A percentile compares a stretch with the other conserved stretches of the same genome.
Conservation (phyloP, 2,888 invertebrate genomes). For the Nymphalis polychloros region DNA sequence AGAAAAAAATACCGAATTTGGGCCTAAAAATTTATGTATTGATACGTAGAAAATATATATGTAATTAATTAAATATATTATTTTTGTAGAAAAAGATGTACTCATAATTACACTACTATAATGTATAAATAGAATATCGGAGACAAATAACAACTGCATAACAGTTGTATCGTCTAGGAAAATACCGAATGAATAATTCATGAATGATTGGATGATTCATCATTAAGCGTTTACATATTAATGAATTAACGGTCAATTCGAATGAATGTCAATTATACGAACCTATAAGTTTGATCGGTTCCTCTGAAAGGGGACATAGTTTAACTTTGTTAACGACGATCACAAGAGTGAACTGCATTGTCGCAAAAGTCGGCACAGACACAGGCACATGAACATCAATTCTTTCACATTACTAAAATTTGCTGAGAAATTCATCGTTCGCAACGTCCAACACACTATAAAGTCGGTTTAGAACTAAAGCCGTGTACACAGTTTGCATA, state of each 20-base stretch:
- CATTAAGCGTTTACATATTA: slow-evolving; percentile 27
- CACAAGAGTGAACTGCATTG: slow-evolving; percentile 78
- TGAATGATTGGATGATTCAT: slow-evolving; percentile 32
- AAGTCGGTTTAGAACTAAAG: slow-evolving; percentile 70
- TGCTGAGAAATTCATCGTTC: slow-evolving; percentile 69
- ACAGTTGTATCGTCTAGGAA: slow-evolving; percentile 16
- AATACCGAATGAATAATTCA: slow-evolving; percentile 34
- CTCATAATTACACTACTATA: too few relatives aligned
- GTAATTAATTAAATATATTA: too few relatives aligned
- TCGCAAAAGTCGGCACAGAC: slow-evolving; percentile 46
- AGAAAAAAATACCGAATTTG: too few relatives aligned
- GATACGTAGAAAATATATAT: too few relatives aligned
- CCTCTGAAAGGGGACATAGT: slow-evolving; percentile 71
- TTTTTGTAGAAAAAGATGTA: too few relatives aligned
- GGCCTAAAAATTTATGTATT: too few relatives aligned
- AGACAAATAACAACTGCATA: background rate
- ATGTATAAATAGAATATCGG: background rate
- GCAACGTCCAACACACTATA: slow-evolving; percentile 66
- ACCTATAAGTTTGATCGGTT: slow-evolving; percentile 70
- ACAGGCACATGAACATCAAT: slow-evolving; percentile 44
- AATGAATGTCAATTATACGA: slow-evolving; percentile 24
- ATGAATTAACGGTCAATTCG: slow-evolving; percentile 25
- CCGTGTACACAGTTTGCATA: slow-evolving; percentile 65
- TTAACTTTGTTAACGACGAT: slow-evolving; percentile 76
- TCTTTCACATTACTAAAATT: slow-evolving; percentile 64